Evolutionary conservation across 2,888 invertebrate genomes (phyloP).

Genomic region (Uropetala carovei): DNA sequence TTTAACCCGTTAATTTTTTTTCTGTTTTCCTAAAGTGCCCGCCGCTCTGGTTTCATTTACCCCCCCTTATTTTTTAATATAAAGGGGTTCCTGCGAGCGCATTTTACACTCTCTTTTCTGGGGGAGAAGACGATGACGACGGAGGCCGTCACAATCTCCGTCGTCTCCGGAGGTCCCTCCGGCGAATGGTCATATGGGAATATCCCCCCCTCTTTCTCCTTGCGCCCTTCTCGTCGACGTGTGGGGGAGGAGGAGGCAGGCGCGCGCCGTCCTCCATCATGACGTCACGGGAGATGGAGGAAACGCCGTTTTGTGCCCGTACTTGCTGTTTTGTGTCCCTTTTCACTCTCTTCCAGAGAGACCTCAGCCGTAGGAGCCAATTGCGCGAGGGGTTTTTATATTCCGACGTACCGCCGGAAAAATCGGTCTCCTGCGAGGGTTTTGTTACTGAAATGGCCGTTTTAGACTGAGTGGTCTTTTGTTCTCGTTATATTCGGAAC

Average conservation of each 20-base stretch:
- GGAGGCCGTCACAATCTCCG: background rate
- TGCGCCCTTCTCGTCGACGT: background rate
- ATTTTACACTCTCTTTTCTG: background rate
- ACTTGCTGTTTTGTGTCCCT: background rate
- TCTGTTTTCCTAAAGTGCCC: background rate
- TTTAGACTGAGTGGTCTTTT: background rate
- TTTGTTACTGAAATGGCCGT: background rate
- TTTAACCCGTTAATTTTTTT: constrained; percentile 8
- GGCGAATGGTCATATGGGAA: background rate
- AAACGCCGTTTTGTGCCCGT: background rate
- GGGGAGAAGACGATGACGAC: background rate
- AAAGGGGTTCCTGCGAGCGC: background rate
- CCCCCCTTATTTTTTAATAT: background rate
- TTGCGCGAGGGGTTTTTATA: background rate
- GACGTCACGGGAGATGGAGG: background rate
- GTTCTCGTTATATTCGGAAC: background rate
- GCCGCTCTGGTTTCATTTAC: background rate
- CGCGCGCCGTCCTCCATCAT: background rate
- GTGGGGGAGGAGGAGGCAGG: no score
- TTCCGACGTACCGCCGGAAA: background rate
- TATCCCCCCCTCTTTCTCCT: background rate
- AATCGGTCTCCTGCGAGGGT: background rate
- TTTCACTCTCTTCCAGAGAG: background rate
- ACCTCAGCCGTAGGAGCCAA: background rate
- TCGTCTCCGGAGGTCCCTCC: no score